Evolutionary conservation across 37 sponge, comb jelly and placozoan species (phyloP).

Genomic region (Diacarnus erythraeanus): DNA sequence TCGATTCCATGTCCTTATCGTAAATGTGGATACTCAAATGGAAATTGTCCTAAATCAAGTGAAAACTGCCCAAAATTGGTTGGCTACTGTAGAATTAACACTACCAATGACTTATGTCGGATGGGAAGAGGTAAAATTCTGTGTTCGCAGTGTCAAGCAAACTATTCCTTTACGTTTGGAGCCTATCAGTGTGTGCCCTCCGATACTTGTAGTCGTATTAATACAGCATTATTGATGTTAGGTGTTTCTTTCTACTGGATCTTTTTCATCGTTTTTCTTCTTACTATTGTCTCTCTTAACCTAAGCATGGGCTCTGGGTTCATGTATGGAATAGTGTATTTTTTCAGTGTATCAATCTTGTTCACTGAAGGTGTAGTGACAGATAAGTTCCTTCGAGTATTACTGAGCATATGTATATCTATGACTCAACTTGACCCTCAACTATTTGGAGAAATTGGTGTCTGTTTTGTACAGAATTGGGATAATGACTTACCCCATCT

Average conservation of each 20-base stretch:
- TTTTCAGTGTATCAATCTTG: conserved; percentile 42
- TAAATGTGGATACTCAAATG: background rate
- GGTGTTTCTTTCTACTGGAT: conserved; percentile 10
- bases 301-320: conserved; percentile 40
- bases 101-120: background rate
- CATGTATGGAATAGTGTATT: conserved; percentile 47
- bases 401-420: background rate
- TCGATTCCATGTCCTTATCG: background rate
- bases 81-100: background rate
- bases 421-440: conserved; percentile 30
- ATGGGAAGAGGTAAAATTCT: background rate
- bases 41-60: background rate
- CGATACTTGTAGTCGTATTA: background rate
- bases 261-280: background rate
- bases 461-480: conserved; percentile 6
- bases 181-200: conserved; percentile 8
- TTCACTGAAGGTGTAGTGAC: background rate
- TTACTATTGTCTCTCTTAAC: conserved; percentile 3
- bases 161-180: conserved; percentile 19
- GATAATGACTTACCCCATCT: background rate
- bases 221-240: background rate
- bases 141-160: background rate
- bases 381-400: background rate
- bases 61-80: background rate
- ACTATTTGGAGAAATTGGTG: background rate